Conservation (phyloP, 1,140 invertebrate species). For the Globodera rostochiensis region DNA sequence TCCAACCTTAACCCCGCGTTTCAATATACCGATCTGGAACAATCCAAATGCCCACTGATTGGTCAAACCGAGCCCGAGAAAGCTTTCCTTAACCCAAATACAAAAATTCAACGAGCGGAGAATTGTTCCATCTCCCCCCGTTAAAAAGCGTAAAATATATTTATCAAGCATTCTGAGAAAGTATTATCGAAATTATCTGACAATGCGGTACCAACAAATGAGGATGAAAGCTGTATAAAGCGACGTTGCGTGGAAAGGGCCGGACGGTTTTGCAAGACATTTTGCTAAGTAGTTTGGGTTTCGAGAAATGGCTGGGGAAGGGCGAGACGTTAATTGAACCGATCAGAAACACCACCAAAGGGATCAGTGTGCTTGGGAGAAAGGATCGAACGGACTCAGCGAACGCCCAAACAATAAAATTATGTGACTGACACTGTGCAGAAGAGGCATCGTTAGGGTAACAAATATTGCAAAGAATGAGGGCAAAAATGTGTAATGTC, state of each 20-base stretch:
- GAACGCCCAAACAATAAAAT: background rate
- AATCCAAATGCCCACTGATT: too few species aligned
- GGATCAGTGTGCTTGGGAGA: background rate
- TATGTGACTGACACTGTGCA: background rate
- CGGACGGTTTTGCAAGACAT: background rate
- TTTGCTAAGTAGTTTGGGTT: background rate
- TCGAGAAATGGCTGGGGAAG: background rate
- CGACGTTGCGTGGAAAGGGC: too few species aligned
- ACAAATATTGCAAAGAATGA: background rate
- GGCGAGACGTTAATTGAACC: background rate
- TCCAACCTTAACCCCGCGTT: too few species aligned
- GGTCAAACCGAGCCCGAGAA: too few species aligned
- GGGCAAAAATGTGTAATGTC: background rate
- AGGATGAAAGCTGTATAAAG: conserved; percentile 22
- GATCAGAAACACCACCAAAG: background rate
- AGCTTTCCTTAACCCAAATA: too few species aligned
- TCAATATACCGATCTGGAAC: too few species aligned
- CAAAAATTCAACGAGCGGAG: too few species aligned
- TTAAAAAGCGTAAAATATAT: background rate
- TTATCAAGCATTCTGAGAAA: background rate
- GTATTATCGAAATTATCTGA: background rate
- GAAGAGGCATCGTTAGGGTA: background rate
- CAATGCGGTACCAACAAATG: conserved; percentile 12
- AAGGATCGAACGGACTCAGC: background rate
- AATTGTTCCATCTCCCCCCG: background rate